phyloP scores from a whole-genome alignment of 1,140 invertebrate species.

The Platorchestia sp. region DNA sequence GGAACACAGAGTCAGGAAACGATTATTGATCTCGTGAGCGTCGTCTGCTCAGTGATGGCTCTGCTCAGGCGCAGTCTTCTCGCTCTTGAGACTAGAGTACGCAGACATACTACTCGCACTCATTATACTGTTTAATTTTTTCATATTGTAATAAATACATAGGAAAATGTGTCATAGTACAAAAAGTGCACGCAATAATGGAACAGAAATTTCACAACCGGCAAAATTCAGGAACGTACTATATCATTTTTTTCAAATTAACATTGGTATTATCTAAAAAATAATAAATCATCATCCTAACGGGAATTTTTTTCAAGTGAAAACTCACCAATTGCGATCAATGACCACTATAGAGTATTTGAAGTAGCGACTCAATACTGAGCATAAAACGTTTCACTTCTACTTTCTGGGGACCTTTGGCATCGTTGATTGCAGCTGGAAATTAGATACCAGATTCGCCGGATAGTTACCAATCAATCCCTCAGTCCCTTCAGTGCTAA shows the following conservation, averaged over 20 bases:
- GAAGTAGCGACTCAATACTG: background rate
- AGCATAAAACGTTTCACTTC: conserved; percentile 33
- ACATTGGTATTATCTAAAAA: background rate
- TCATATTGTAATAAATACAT: background rate
- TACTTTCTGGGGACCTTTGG: background rate
- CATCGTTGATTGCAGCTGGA: background rate
- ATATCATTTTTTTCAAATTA: background rate
- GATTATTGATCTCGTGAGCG: conserved; percentile 51
- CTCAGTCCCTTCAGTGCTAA: background rate
- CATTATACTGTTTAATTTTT: background rate
- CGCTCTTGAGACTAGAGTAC: background rate
- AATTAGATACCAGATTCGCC: conserved; percentile 35
- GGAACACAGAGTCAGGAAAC: conserved; percentile 45
- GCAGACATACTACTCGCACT: background rate
- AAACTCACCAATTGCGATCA: background rate
- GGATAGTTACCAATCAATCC: background rate
- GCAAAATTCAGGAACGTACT: background rate
- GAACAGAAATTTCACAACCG: background rate
- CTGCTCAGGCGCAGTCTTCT: conserved; percentile 49
- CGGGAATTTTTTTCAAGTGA: background rate
- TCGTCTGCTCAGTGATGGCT: conserved; percentile 50
- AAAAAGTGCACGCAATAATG: background rate
- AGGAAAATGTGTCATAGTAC: background rate
- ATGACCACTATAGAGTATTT: background rate
- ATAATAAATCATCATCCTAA: background rate